Percentiles rank a stretch among this genome's conserved stretches.
Evolutionary conservation across 2,888 invertebrate genomes (phyloP).

Genomic region (Alcis repandata): DNA sequence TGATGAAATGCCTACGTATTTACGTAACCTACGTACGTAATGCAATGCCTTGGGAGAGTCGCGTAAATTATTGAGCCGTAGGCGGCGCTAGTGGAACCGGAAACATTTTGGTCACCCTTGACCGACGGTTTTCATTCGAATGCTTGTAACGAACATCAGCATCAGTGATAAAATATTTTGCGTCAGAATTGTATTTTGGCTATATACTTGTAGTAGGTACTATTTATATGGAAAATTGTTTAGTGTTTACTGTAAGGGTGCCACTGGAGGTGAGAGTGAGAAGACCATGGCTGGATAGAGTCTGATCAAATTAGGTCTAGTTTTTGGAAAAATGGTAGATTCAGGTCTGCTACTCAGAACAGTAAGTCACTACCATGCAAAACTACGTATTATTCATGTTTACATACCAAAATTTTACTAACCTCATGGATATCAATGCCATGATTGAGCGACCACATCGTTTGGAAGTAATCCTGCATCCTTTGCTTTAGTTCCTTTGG

Average conservation of each 20-base stretch:
- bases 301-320: no score
- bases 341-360: no score
- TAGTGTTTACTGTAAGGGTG: no score
- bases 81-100: slow-evolving; percentile 2
- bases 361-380: background rate
- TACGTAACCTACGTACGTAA: slow-evolving; percentile 1
- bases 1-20: slow-evolving; percentile 18
- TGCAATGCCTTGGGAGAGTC: slow-evolving; percentile 7
- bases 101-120: slow-evolving; percentile 4
- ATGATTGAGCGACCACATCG: slow-evolving; percentile 99
- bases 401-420: slow-evolving; percentile 37
- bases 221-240: no score
- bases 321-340: no score
- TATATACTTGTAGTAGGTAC: no score
- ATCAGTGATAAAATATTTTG: background rate
- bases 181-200: no score
- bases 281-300: no score
- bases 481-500: slow-evolving; percentile 97
- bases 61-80: background rate
- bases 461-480: slow-evolving; percentile 99
- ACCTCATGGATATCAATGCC: slow-evolving; percentile 99
- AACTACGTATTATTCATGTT: slow-evolving; percentile 12
- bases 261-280: no score
- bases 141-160: background rate
- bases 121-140: slow-evolving; percentile 3